phyloP scores from a whole-genome alignment of 2,113 vertebrate species.

The Cichladusa arquata region DNA sequence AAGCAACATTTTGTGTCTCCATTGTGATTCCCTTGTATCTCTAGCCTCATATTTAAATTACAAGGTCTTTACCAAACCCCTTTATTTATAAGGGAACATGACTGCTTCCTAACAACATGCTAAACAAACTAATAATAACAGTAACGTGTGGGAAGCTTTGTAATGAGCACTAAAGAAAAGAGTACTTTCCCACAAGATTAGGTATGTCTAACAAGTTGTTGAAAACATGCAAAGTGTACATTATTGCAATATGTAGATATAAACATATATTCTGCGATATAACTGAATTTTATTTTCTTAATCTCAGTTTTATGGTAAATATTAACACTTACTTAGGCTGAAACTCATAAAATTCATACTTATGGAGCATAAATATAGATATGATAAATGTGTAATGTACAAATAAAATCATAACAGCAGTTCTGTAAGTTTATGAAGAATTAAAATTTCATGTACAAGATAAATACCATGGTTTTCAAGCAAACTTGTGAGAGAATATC shows the following conservation, averaged over 20 bases:
- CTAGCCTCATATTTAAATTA: background rate
- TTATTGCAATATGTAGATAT: background rate
- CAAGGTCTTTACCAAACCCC: background rate
- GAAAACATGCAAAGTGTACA: background rate
- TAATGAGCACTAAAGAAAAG: background rate
- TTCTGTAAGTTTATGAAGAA: constrained; percentile 12
- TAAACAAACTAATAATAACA: background rate
- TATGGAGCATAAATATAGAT: background rate
- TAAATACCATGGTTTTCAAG: background rate
- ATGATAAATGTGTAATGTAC: background rate
- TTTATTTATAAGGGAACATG: background rate
- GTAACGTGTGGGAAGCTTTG: background rate
- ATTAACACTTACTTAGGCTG: background rate
- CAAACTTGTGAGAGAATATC: background rate
- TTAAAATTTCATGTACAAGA: background rate
- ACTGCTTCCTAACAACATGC: background rate
- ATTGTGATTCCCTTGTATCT: background rate
- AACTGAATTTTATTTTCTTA: background rate
- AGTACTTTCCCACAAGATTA: background rate
- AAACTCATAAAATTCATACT: background rate
- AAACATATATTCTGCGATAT: background rate
- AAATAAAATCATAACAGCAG: background rate
- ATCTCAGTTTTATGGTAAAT: constrained; percentile 17
- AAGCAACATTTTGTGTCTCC: background rate
- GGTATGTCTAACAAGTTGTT: background rate